Conservation (phyloP, 2,797 vertebrate genomes). For the Netta rufina region DNA sequence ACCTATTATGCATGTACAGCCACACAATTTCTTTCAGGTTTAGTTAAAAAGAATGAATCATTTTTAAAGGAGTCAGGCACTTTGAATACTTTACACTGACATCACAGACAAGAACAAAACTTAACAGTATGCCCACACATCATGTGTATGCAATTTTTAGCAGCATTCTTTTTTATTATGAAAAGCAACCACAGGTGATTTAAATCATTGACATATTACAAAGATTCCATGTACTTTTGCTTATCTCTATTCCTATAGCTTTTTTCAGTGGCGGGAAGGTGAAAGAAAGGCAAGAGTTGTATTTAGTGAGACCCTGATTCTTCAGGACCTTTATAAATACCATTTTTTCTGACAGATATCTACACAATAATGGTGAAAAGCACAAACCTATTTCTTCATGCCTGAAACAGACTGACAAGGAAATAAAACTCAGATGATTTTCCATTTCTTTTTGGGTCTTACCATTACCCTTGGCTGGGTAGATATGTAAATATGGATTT, state of each 20-base stretch:
- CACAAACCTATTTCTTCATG: not conserved
- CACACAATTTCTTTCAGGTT: not conserved
- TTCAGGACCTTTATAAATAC: not conserved
- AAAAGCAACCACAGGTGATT: not conserved
- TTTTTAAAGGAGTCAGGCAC: not conserved
- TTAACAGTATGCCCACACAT: not conserved
- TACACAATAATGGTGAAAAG: not conserved
- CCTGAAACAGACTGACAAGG: not conserved
- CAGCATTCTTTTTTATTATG: not conserved
- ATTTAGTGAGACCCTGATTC: not conserved
- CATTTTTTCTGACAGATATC: not conserved
- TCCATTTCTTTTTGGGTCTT: not conserved
- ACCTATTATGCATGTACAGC: not conserved
- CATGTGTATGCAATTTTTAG: not conserved
- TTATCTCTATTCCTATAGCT: not conserved
- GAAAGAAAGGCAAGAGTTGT: not conserved
- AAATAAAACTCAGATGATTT: not conserved
- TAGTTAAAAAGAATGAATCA: slow-evolving; percentile 4
- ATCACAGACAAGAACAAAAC: not conserved
- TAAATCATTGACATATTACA: not conserved
- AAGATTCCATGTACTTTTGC: not conserved
- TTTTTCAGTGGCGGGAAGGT: not conserved
- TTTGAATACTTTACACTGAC: not conserved
- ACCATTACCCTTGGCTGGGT: not conserved
- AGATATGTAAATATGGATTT: slow-evolving; percentile 10